Percentiles rank a stretch among this genome's conserved stretches.
Conservation (phyloP, 2,888 invertebrate species). For the Oscheius sp. region DNA sequence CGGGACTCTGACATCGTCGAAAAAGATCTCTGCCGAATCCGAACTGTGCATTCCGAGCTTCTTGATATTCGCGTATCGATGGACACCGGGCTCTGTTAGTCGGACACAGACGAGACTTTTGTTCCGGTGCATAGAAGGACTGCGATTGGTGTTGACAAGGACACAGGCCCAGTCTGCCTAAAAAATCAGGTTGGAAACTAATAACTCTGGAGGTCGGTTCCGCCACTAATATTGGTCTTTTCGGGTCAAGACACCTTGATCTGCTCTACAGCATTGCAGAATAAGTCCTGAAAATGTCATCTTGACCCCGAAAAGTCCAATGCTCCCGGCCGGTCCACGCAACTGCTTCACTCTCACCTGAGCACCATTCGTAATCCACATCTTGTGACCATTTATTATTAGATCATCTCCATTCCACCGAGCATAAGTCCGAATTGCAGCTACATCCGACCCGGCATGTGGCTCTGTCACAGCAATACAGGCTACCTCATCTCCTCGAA, state of each 20-base stretch:
- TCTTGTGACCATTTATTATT: slow-evolving; percentile 78
- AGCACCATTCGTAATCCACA: slow-evolving; percentile 78
- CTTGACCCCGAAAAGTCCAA: too few relatives aligned
- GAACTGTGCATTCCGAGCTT: slow-evolving; percentile 78
- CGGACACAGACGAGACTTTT: slow-evolving; percentile 78
- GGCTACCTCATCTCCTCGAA: slow-evolving; percentile 76
- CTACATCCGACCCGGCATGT: slow-evolving; percentile 77
- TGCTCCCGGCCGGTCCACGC: too few relatives aligned
- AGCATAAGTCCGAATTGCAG: slow-evolving; percentile 77
- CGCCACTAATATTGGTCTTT: too few relatives aligned
- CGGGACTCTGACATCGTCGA: slow-evolving; percentile 78
- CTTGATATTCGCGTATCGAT: slow-evolving; percentile 75
- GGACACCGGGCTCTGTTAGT: slow-evolving; percentile 62
- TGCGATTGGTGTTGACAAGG: slow-evolving; percentile 76
- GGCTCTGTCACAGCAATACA: slow-evolving; percentile 78
- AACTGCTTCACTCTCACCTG: slow-evolving; percentile 37
- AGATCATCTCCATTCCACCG: slow-evolving; percentile 75
- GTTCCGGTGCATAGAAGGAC: slow-evolving; percentile 75
- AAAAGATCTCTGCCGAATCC: slow-evolving; percentile 78
- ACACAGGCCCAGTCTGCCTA: slow-evolving; percentile 79
- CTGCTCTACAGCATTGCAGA: too few relatives aligned
- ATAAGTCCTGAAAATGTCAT: too few relatives aligned
- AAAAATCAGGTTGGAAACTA: not conserved
- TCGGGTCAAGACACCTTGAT: too few relatives aligned
- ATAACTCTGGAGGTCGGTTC: too few relatives aligned